Conservation (phyloP, 2,113 vertebrate species). For the Accipiter cooperii region DNA sequence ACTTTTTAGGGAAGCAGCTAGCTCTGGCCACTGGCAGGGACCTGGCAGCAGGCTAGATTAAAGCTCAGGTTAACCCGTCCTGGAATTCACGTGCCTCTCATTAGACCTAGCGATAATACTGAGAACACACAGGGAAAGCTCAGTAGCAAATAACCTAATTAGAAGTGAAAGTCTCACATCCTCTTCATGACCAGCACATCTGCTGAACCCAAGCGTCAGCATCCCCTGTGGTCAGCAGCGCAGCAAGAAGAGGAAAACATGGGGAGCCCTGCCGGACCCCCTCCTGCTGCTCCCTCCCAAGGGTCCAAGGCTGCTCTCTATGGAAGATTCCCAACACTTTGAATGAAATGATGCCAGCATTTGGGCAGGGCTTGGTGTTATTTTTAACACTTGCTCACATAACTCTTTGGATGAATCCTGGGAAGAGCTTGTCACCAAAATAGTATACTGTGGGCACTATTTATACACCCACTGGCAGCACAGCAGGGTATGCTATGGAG, state of each 20-base stretch:
- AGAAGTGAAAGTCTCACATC: neutral
- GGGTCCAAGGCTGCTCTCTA: neutral
- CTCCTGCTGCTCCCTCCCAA: neutral
- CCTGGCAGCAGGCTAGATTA: neutral
- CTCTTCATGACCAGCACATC: neutral
- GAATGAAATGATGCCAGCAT: neutral
- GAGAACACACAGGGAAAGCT: neutral
- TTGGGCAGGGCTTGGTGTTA: conserved; percentile 49
- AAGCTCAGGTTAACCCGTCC: neutral
- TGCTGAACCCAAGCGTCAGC: neutral
- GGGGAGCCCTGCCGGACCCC: neutral
- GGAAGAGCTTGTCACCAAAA: conserved; percentile 52
- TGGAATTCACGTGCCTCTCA: neutral
- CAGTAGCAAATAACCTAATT: neutral
- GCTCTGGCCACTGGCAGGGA: neutral
- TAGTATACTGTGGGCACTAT: conserved; percentile 54
- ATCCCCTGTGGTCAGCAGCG: neutral
- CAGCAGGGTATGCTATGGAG: neutral
- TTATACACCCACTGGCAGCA: conserved; percentile 45
- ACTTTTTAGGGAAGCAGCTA: neutral
- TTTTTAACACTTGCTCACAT: conserved; percentile 62
- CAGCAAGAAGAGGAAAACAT: neutral
- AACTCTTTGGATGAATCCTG: conserved; percentile 56
- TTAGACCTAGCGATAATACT: neutral
- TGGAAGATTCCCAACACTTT: conserved; percentile 1